Evolutionary conservation across 1,140 invertebrate species (phyloP), one percentile per base, ranked within the genome.

Genomic region (Listronotus oregonensis): DNA sequence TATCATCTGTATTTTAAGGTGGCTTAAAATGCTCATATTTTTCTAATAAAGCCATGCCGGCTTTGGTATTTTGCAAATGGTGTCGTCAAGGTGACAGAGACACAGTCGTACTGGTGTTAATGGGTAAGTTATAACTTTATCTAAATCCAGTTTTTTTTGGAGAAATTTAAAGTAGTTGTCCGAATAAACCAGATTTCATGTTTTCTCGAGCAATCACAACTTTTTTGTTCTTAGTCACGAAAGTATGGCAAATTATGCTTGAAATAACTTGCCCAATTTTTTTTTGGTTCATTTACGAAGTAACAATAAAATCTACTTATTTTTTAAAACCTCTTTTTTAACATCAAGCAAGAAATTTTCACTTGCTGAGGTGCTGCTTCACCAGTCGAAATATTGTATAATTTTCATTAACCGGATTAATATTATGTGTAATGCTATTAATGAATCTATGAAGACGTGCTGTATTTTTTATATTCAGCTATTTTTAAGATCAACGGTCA

Each of bases 31-130:
- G 5, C 3, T 67, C 17, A 11, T 63, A 32, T 51, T 73, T 68
- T 63, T 77, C 69, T 14, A 75, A 58, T 46, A 47, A 55, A 69
- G 75, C 71, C 6, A 72, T 56, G 5, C 78, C 32, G 32, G 32
- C 9, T 34, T 34, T 34, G 5, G 32, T 9, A 9, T 34, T 9
- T 34, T 34, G 9, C 32, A 34, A 9, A 34, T 34, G 9, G 32
- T 9, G 9, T 9, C 32, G 9, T 34, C 32, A 34, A 34, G 9
- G 9, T 34, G 32, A 34, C 32, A 34, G 5, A 34, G 5, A 9
- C 5, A 34, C 9, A 34, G 9, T 34, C 5, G 32, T 6, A 34
- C 32, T 5, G 32, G 32, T 6, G 32, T 34, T 6, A 34, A 6
- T 9, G 32, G 9, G 9, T 34, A 34, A 6, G 32, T 6, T 9